phyloP scores from a whole-genome alignment of 2,113 vertebrate genomes.

The Lepus timidus region DNA sequence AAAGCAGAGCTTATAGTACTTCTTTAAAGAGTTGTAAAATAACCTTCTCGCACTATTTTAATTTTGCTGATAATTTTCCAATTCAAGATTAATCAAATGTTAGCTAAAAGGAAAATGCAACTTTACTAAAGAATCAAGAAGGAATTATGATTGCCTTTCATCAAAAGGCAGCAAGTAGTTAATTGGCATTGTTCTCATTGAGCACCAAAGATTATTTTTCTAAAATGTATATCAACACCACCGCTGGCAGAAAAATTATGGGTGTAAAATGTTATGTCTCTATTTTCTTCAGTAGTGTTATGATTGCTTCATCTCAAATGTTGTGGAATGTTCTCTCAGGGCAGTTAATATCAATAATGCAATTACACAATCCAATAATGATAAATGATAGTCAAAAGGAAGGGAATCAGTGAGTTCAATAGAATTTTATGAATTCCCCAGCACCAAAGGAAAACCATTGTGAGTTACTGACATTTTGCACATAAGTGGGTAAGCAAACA shows the following conservation, averaged over 20 bases:
- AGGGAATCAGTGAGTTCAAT: constrained; percentile 4
- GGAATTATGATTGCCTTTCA: background rate
- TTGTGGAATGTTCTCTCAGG: background rate
- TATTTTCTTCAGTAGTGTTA: constrained; percentile 23
- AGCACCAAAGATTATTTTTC: constrained; percentile 21
- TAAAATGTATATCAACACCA: background rate
- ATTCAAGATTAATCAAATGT: constrained; percentile 15
- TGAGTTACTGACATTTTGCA: constrained; percentile 50
- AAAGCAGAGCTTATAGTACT: background rate
- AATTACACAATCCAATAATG: background rate
- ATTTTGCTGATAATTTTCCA: background rate
- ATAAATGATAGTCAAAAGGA: constrained; percentile 16
- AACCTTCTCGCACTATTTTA: background rate
- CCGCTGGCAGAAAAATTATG: constrained; percentile 24
- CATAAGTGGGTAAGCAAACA: constrained; percentile 20
- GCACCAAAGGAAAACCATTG: background rate
- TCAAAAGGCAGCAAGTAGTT: constrained; percentile 33
- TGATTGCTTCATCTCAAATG: constrained; percentile 56
- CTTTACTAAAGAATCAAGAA: constrained; percentile 49
- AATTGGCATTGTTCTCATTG: background rate
- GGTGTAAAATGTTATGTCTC: background rate
- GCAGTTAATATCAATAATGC: constrained; percentile 30
- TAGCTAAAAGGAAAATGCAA: constrained; percentile 14
- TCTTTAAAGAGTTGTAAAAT: background rate
- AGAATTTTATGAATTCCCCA: background rate